phyloP scores from a whole-genome alignment of 2,113 vertebrate species.

The Rhombomys opimus region DNA sequence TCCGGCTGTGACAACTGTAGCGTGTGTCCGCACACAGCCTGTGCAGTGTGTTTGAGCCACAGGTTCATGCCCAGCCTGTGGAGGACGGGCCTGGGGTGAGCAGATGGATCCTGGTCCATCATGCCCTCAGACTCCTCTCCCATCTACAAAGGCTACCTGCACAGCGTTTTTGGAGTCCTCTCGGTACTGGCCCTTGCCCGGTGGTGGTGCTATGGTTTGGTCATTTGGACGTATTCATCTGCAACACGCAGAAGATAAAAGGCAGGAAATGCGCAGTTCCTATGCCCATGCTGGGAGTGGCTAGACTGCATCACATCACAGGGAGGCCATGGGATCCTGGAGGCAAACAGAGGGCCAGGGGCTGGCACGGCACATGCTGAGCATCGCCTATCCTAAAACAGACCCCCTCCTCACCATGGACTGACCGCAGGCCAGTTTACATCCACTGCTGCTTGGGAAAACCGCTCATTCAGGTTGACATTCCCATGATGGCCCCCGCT shows the following conservation, averaged over 20 bases:
- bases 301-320: background rate
- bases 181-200: background rate
- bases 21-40: background rate
- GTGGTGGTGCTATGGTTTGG: background rate
- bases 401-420: background rate
- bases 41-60: background rate
- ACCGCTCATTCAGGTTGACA: background rate
- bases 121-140: background rate
- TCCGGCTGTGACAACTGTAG: background rate
- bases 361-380: fast-evolving
- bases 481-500: background rate
- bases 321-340: background rate
- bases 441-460: background rate
- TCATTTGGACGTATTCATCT: conserved; percentile 43
- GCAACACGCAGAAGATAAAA: conserved; percentile 63
- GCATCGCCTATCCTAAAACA: fast-evolving
- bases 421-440: background rate
- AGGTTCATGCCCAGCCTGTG: background rate
- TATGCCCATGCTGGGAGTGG: conserved; percentile 56
- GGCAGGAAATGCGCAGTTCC: conserved; percentile 65
- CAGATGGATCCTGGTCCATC: background rate
- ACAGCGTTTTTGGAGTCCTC: background rate
- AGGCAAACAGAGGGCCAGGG: background rate
- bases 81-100: background rate
- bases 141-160: background rate